A percentile compares a stretch with the other conserved stretches of the same genome.
Conservation (phyloP, 2,113 vertebrate species). For the Podocnemis expansa region DNA sequence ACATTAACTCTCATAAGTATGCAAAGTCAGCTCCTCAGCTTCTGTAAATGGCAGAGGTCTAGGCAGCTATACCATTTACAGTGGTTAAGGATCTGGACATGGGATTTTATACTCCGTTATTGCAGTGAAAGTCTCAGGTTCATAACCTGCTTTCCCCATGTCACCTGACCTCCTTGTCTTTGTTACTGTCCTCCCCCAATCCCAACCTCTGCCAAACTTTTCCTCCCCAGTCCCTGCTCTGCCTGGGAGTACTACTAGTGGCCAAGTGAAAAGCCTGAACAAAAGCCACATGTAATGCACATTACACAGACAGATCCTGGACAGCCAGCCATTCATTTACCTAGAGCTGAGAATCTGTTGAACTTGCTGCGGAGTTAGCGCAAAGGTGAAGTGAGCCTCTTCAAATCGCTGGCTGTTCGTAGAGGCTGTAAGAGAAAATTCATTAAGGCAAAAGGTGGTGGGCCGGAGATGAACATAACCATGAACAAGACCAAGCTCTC, state of each 20-base stretch:
- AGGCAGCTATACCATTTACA: neutral
- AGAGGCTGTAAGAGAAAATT: slow-evolving; percentile 63
- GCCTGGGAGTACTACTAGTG: neutral
- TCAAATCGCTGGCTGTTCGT: slow-evolving; percentile 77
- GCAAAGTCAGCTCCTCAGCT: rapidly evolving
- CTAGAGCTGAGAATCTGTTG: slow-evolving; percentile 81
- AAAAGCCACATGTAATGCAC: rapidly evolving
- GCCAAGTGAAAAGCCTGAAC: neutral
- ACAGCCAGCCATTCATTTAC: slow-evolving; percentile 5
- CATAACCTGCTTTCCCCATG: neutral
- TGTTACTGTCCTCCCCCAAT: neutral
- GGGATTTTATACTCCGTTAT: neutral
- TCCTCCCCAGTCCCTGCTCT: neutral
- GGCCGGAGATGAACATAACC: rapidly evolving
- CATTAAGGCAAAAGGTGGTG: neutral
- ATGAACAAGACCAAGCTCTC: neutral
- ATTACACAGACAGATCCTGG: rapidly evolving
- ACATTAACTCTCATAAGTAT: neutral
- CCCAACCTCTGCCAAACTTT: neutral
- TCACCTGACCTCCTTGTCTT: neutral
- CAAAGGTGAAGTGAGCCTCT: slow-evolving; percentile 80
- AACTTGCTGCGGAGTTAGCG: slow-evolving; percentile 80
- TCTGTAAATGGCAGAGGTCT: neutral
- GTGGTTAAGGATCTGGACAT: neutral
- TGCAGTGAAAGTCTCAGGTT: rapidly evolving